A percentile compares a stretch with the other conserved stretches of the same genome.
Conservation (phyloP, 2,113 vertebrate species). For the Callospermophilus lateralis region DNA sequence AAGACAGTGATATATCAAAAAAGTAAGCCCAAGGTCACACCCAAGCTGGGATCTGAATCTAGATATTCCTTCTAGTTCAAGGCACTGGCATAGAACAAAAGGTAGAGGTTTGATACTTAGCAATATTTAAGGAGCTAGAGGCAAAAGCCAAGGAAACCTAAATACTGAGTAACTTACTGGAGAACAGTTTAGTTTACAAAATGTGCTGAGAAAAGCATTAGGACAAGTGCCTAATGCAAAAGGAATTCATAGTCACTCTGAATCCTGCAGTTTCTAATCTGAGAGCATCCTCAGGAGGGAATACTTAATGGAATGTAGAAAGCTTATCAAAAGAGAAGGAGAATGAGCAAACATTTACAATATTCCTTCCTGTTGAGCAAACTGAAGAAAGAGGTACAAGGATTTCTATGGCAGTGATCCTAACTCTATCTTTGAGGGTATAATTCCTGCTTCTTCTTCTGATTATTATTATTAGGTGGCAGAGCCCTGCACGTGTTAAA, state of each 20-base stretch:
- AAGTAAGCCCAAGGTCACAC: conserved; percentile 9
- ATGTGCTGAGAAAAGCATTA: conserved; percentile 62
- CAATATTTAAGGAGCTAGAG: not conserved
- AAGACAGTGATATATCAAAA: not conserved
- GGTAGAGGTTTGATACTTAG: not conserved
- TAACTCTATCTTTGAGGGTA: conserved; percentile 39
- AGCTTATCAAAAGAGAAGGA: conserved; percentile 29
- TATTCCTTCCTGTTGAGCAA: conserved; percentile 47
- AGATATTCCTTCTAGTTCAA: not conserved
- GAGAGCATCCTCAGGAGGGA: conserved; percentile 51
- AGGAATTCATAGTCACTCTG: conserved; percentile 64
- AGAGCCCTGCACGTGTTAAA: not conserved
- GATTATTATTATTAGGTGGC: not conserved
- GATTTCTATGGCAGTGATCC: conserved; percentile 28
- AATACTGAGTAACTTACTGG: conserved; percentile 18
- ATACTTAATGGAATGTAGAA: conserved; percentile 59
- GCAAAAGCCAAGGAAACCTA: conserved; percentile 39
- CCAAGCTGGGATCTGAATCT: not conserved
- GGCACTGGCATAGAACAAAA: not conserved
- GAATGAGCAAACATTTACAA: conserved; percentile 31
- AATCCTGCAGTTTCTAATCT: conserved; percentile 58
- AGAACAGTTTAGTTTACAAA: conserved; percentile 54
- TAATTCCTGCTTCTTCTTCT: conserved; percentile 28
- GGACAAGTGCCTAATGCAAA: conserved; percentile 38
- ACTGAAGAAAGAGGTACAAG: conserved; percentile 38